phyloP scores from a whole-genome alignment of 2,113 vertebrate genomes.

The Sciurus niger region DNA sequence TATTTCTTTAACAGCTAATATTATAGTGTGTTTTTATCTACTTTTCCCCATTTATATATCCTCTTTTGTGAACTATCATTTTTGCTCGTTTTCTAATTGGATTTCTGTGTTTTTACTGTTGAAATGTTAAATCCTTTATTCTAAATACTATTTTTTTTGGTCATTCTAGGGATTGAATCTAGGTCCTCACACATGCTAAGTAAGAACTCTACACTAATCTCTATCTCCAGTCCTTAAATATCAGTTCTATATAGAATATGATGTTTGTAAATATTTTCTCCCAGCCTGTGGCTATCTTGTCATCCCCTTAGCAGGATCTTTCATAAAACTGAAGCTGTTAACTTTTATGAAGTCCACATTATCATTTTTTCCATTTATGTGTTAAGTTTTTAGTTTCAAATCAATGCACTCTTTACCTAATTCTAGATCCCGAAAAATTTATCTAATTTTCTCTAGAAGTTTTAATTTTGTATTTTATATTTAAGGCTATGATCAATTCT shows the following conservation, averaged over 20 bases:
- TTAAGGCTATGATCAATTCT: background rate
- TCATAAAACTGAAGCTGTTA: background rate
- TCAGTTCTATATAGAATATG: background rate
- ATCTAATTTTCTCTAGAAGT: background rate
- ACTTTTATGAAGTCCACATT: background rate
- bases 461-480: background rate
- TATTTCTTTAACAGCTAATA: background rate
- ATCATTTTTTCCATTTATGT: background rate
- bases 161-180: too few relatives aligned
- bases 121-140: background rate
- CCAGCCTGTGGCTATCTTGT: background rate
- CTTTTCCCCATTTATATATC: background rate
- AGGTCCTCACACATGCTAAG: too few relatives aligned
- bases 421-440: background rate
- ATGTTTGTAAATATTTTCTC: slow-evolving; percentile 19
- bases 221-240: too few relatives aligned
- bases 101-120: background rate
- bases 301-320: background rate
- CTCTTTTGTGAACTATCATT: background rate
- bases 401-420: background rate
- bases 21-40: background rate
- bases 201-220: too few relatives aligned
- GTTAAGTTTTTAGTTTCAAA: background rate
- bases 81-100: background rate
- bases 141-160: too few relatives aligned